These are phyloP conservation scores for Enteromius fasciolatus DNA, from an alignment of 2,797 vertebrate genomes.

Conservation along the genomic window DNA sequence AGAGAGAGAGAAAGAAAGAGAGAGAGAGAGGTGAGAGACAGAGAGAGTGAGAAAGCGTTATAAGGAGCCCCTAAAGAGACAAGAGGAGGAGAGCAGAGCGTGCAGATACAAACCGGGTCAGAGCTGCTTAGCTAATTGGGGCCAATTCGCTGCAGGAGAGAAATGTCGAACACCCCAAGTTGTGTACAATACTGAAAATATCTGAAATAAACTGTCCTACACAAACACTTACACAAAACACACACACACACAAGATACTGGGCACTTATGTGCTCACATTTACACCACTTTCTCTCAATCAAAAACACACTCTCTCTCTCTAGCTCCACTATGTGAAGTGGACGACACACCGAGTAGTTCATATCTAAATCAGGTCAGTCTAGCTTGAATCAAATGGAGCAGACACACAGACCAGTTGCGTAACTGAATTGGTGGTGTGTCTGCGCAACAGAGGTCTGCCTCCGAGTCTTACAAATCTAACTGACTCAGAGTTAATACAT, in stretches of 20 bases:
- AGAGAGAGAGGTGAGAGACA: slow-evolving; percentile 56
- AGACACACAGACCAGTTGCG: slow-evolving; percentile 3
- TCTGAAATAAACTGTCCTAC: slow-evolving; percentile 88
- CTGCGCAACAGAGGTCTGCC: neutral
- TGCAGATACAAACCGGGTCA: slow-evolving; percentile 99
- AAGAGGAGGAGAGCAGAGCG: slow-evolving; percentile 97
- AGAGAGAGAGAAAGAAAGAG: slow-evolving; percentile 61
- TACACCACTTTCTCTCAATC: slow-evolving; percentile 48
- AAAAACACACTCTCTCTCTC: neutral
- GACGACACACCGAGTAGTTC: slow-evolving; percentile 71
- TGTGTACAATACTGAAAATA: slow-evolving; percentile 98
- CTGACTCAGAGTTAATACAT: neutral
- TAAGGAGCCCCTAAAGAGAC: slow-evolving; percentile 83
- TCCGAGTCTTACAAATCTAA: neutral
- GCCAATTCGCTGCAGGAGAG: slow-evolving; percentile 99
- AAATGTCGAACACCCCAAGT: slow-evolving; percentile 99
- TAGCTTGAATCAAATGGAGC: slow-evolving; percentile 7
- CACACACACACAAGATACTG: slow-evolving; percentile 69
- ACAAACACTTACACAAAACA: slow-evolving; percentile 82
- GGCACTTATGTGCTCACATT: slow-evolving; percentile 72
- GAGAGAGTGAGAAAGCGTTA: slow-evolving; percentile 81
- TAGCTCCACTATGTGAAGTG: slow-evolving; percentile 66
- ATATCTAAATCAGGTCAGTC: slow-evolving; percentile 38
- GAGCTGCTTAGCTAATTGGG: slow-evolving; percentile 99
- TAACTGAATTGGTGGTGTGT: neutral